phyloP scores from a whole-genome alignment of 2,888 invertebrate species.

The Brachylomia viminalis region DNA sequence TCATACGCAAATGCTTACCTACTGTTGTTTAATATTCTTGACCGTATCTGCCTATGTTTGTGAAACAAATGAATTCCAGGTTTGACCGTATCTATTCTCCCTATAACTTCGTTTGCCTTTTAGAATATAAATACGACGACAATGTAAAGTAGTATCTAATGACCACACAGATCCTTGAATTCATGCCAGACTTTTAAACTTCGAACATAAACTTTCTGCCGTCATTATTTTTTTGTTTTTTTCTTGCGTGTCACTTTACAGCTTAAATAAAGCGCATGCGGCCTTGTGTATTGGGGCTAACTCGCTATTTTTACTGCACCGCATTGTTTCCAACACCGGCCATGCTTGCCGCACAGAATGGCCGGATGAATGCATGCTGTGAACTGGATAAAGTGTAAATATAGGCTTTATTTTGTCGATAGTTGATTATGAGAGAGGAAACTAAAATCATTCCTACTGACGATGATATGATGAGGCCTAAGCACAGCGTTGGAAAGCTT shows the following conservation, averaged over 20 bases:
- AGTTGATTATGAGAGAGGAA: slow-evolving; percentile 1
- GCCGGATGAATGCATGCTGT: slow-evolving; percentile 34
- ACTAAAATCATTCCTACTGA: not conserved
- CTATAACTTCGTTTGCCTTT: slow-evolving; percentile 17
- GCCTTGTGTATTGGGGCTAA: slow-evolving; percentile 75
- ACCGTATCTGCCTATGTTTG: not conserved
- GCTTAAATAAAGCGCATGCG: slow-evolving; percentile 72
- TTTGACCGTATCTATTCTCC: slow-evolving; percentile 2
- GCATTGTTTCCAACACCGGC: slow-evolving; percentile 62
- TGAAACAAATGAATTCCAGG: slow-evolving; percentile 14
- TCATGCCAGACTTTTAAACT: slow-evolving; percentile 23
- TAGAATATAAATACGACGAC: not conserved
- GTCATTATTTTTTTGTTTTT: slow-evolving; percentile 45
- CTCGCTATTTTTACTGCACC: slow-evolving; percentile 79
- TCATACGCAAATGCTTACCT: not conserved
- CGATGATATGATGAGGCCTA: not conserved
- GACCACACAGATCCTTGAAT: slow-evolving; percentile 25
- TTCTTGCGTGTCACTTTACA: slow-evolving; percentile 62
- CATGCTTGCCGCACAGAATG: slow-evolving; percentile 32
- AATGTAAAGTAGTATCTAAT: not conserved
- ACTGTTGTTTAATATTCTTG: slow-evolving; percentile 1
- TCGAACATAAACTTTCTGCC: slow-evolving; percentile 28
- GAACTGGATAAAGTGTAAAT: slow-evolving; percentile 25
- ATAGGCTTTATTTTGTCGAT: slow-evolving; percentile 33
- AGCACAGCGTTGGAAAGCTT: too few species aligned